Evolutionary conservation across 2,113 vertebrate species (phyloP), one percentile per base, ranked within the genome.

Genomic region (Phalacrocorax pelagicus): DNA sequence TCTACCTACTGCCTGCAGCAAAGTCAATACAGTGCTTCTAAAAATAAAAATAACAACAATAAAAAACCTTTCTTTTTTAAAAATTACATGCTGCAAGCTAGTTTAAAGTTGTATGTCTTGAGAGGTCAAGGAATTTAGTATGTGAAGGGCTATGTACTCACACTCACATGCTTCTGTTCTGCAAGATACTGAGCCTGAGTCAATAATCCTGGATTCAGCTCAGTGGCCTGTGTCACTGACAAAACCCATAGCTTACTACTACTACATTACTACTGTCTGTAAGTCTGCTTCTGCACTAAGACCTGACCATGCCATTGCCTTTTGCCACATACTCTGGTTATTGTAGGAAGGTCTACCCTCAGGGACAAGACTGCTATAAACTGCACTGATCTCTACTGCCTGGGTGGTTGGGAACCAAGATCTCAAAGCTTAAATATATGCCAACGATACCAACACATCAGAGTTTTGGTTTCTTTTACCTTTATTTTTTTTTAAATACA

Each of bases 1-100:
- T 89, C 81, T 70, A 84, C 66, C 80, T 65, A 90, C 18, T 95
- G 72, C 94, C 94, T 65, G 78, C 83, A 91, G 78, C 54, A 81
- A 92, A 81, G 85, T 84, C 81, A 94, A 83, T 57, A 86, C 16
- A 51, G 42, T 24, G 62, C 24, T 95, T 88, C 72, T 71, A 93
- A 84, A 84, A 92, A 94, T 90, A 91, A 38, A 10, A 38, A 72
- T 62, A 75, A 57, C 4, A 3, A 77, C 54, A 94, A 82, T 54
- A 57, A 78, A 47, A 94, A 80, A 38, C 8, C 11, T 58, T 57
- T 29, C 6, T 54, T 75, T 77, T 29, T 11, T 17, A 58, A 86
- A 66, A 84, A 85, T 23, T 14, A 63, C 47, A 59, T 49, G 38
- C 57, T 88, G 46, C 67, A 77, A 92, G 51, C 71, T 83, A 57